Evolutionary conservation across 2,113 vertebrate genomes (phyloP).

Genomic region (Crotalus viridis): DNA sequence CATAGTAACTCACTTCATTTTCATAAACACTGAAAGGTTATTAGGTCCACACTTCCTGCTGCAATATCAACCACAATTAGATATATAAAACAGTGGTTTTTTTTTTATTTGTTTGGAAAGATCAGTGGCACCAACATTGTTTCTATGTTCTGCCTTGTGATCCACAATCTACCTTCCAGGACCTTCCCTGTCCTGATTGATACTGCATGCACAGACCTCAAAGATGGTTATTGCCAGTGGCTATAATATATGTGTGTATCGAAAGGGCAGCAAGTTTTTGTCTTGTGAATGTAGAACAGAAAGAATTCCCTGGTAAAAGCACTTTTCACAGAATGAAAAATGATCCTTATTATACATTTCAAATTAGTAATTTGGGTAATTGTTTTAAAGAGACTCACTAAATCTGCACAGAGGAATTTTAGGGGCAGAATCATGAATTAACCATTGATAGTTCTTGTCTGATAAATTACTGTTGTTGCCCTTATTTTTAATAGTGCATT

Average conservation of each 20-base stretch:
- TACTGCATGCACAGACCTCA: not conserved
- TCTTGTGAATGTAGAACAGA: conserved; percentile 49
- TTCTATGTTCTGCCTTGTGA: not conserved
- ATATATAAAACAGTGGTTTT: conserved; percentile 1
- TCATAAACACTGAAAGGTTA: conserved; percentile 42
- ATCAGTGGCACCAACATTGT: conserved; percentile 11
- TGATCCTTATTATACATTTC: conserved; percentile 33
- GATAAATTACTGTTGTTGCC: conserved; percentile 6
- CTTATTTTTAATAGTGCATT: conserved; percentile 3
- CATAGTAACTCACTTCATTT: not conserved
- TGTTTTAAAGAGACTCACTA: rapidly evolving
- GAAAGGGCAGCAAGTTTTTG: conserved; percentile 46
- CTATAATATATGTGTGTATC: conserved; percentile 23
- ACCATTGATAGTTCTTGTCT: conserved; percentile 18
- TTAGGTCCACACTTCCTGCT: conserved; percentile 35
- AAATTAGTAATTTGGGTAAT: not conserved
- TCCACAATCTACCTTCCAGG: not conserved
- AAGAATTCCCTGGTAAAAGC: not conserved
- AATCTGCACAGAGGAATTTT: conserved; percentile 34
- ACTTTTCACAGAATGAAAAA: conserved; percentile 21
- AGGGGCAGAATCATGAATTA: conserved; percentile 8
- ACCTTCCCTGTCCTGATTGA: conserved; percentile 13
- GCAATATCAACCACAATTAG: conserved; percentile 37
- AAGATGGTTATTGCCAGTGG: conserved; percentile 17
- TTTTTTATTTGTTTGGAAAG: conserved; percentile 43